Evolutionary conservation across 2,113 vertebrate genomes (phyloP).

Genomic region (Orthonyx spaldingii): DNA sequence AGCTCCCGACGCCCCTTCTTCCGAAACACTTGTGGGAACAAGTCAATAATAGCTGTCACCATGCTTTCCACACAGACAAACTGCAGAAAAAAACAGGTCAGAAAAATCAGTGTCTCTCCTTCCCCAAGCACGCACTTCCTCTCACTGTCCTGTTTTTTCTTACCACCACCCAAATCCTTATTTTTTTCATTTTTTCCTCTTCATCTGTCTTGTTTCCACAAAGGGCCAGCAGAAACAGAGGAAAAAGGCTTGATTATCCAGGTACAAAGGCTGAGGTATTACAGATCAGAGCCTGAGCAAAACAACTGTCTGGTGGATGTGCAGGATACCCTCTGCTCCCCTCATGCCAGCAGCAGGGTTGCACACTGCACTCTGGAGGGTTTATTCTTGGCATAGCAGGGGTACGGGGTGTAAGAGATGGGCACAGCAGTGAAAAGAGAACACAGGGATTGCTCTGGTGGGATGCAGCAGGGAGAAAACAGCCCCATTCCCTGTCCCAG

Average conservation of each 20-base stretch:
- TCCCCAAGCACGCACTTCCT: not conserved
- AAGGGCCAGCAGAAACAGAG: not conserved
- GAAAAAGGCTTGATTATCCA: not conserved
- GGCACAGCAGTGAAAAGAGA: not conserved
- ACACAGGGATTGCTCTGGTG: not conserved
- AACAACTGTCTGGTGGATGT: not conserved
- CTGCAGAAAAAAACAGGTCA: constrained; percentile 59
- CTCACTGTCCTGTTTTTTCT: not conserved
- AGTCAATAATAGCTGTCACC: constrained; percentile 84
- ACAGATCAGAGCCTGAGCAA: not conserved
- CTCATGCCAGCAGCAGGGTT: rapidly evolving
- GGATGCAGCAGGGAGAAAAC: not conserved
- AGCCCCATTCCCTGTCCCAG: not conserved
- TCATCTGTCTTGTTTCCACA: not conserved
- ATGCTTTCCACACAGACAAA: constrained; percentile 91
- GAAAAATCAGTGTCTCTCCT: not conserved
- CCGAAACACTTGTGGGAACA: constrained; percentile 82
- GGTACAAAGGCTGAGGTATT: not conserved
- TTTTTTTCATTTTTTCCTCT: not conserved
- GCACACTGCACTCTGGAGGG: not conserved
- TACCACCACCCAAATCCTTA: not conserved
- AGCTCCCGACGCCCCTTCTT: constrained; percentile 78
- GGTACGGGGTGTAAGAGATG: not conserved
- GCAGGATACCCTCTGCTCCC: not conserved
- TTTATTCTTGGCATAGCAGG: not conserved